Evolutionary conservation across 2,888 invertebrate genomes (phyloP).

Genomic region (Drosophila flavopinicola): DNA sequence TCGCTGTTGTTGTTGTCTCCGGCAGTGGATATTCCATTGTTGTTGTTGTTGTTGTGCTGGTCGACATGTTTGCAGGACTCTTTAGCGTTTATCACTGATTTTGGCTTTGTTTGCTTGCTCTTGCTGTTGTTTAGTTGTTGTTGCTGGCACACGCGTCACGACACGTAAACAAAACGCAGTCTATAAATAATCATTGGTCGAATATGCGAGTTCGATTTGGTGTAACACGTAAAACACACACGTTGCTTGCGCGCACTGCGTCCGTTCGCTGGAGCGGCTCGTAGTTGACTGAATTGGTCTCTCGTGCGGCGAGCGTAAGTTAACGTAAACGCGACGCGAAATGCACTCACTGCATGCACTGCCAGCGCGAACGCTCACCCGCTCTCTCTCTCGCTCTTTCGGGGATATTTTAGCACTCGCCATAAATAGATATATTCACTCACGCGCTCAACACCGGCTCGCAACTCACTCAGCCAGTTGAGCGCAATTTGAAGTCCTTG

Average conservation of each 20-base stretch:
- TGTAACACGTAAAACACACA: not conserved
- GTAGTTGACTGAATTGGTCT: slow-evolving; percentile 62
- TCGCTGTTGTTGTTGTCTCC: slow-evolving; percentile 31
- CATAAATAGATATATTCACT: slow-evolving; percentile 8
- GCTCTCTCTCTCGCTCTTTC: slow-evolving; percentile 4
- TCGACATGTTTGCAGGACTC: slow-evolving; percentile 39
- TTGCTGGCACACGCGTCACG: slow-evolving; percentile 58
- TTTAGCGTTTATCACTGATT: slow-evolving; percentile 22
- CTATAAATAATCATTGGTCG: slow-evolving; percentile 61
- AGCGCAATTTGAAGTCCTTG: slow-evolving; percentile 45
- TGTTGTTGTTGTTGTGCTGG: slow-evolving; percentile 39
- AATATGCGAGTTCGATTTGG: slow-evolving; percentile 16
- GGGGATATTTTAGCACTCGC: slow-evolving; percentile 38
- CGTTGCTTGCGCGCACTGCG: slow-evolving; percentile 39
- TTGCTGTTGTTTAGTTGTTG: slow-evolving; percentile 9
- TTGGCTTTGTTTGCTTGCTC: slow-evolving; percentile 6
- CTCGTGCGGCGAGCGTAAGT: slow-evolving; percentile 23
- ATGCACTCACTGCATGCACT: slow-evolving; percentile 30
- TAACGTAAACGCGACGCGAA: slow-evolving; percentile 38
- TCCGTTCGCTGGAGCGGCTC: slow-evolving; percentile 68
- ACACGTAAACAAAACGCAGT: slow-evolving; percentile 63
- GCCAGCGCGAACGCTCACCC: slow-evolving; percentile 13
- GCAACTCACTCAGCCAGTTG: slow-evolving; percentile 11
- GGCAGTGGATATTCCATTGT: not conserved
- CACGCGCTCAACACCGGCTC: slow-evolving; percentile 15